phyloP scores from a whole-genome alignment of 2,888 invertebrate genomes.

The Lucinisca nassula region DNA sequence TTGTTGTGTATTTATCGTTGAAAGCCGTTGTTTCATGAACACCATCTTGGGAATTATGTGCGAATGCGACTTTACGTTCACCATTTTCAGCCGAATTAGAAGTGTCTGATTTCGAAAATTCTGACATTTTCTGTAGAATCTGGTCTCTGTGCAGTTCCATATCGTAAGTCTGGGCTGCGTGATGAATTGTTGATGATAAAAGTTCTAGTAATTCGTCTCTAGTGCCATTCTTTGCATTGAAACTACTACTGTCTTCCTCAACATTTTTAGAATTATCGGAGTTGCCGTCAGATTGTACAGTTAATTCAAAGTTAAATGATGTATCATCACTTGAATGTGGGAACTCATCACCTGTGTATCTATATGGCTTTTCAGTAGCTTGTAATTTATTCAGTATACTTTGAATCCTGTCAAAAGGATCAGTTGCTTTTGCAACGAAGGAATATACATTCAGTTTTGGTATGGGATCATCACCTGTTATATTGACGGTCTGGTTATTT shows the following conservation, averaged over 20 bases:
- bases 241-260: not conserved
- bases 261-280: not conserved
- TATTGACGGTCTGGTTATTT: not conserved
- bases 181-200: not conserved
- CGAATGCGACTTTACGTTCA: no score
- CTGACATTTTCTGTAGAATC: not conserved
- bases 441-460: conserved; percentile 32
- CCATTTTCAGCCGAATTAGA: no score
- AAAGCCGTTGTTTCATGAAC: no score
- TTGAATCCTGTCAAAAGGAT: conserved; percentile 53
- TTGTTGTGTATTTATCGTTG: not conserved
- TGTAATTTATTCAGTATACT: not conserved
- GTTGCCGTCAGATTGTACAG: not conserved
- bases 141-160: not conserved
- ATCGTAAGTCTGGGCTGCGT: not conserved
- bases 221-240: not conserved
- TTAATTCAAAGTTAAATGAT: not conserved
- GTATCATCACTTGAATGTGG: not conserved
- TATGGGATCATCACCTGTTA: not conserved
- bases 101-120: not conserved
- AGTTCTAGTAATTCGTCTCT: not conserved
- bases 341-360: not conserved
- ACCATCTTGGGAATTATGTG: no score
- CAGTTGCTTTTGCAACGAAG: conserved; percentile 58
- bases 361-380: not conserved